These are phyloP conservation scores for Osmoderma eremita DNA, from an alignment of 2,888 invertebrate species.

Conservation along the genomic window DNA sequence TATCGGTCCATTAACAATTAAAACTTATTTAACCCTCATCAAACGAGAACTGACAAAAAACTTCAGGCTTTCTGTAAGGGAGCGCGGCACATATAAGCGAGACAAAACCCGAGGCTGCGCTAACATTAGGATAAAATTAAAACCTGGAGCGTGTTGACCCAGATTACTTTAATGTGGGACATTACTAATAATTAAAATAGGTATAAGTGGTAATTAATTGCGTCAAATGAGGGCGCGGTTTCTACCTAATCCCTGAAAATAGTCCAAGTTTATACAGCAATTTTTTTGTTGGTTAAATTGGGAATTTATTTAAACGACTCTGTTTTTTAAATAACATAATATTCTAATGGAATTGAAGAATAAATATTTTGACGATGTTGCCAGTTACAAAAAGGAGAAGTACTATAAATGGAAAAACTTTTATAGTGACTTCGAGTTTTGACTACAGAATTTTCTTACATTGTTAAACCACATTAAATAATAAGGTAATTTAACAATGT, in stretches of 20 bases:
- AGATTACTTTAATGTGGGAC: conserved; percentile 18
- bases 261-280: neutral
- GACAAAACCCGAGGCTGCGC: neutral
- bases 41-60: conserved; percentile 23
- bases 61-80: conserved; percentile 13
- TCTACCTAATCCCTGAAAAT: conserved; percentile 14
- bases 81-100: neutral
- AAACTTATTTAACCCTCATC: conserved; percentile 33
- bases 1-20: conserved; percentile 26
- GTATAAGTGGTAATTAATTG: conserved; percentile 30
- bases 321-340: too few relatives aligned
- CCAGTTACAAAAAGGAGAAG: too few relatives aligned
- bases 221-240: conserved; percentile 5
- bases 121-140: conserved; percentile 27
- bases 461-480: too few relatives aligned
- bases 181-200: conserved; percentile 29
- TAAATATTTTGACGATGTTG: too few relatives aligned
- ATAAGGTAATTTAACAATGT: too few relatives aligned
- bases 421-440: too few relatives aligned
- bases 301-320: too few relatives aligned
- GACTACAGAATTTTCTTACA: too few relatives aligned
- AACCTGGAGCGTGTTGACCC: conserved; percentile 22
- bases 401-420: too few relatives aligned
- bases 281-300: neutral
- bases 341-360: too few relatives aligned